Percentiles rank a stretch among this genome's conserved stretches.
Evolutionary conservation across 2,888 invertebrate species (phyloP).

Genomic region (Pycnomerus fuliginosus): DNA sequence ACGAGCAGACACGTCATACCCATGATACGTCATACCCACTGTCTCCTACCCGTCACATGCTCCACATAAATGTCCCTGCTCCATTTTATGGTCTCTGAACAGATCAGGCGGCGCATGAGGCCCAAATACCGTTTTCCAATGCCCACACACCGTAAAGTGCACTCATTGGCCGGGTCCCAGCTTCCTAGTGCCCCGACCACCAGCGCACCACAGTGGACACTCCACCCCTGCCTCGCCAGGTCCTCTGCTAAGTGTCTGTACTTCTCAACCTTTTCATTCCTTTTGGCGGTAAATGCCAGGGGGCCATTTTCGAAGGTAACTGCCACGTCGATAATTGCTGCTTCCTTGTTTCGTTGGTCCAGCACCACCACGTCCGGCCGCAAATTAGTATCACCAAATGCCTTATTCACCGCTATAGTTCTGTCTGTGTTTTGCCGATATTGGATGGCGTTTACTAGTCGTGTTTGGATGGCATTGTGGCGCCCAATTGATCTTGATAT

Average conservation of each 20-base stretch:
- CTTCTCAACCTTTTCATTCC: constrained; percentile 3
- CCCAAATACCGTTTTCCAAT: background rate
- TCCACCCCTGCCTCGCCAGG: background rate
- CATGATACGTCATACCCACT: too few relatives aligned
- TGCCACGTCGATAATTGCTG: constrained; percentile 5
- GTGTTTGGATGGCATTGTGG: constrained; percentile 28
- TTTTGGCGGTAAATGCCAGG: constrained; percentile 4
- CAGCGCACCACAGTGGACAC: too few relatives aligned
- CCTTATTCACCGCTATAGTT: constrained; percentile 1
- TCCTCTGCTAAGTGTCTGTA: constrained; percentile 3
- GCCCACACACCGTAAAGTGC: background rate
- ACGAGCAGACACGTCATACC: too few relatives aligned
- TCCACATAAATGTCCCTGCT: too few relatives aligned
- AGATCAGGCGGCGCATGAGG: too few relatives aligned
- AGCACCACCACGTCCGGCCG: background rate
- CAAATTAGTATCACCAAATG: background rate
- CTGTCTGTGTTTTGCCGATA: background rate
- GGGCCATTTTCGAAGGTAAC: constrained; percentile 18
- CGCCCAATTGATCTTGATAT: too few relatives aligned
- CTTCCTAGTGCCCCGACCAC: constrained; percentile 1
- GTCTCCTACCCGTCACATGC: too few relatives aligned
- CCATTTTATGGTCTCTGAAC: too few relatives aligned
- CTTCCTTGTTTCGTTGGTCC: background rate
- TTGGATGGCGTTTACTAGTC: constrained; percentile 25
- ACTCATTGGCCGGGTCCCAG: constrained; percentile 3